Evolutionary conservation across 2,113 vertebrate species (phyloP).

Genomic region (Rhineura floridana): DNA sequence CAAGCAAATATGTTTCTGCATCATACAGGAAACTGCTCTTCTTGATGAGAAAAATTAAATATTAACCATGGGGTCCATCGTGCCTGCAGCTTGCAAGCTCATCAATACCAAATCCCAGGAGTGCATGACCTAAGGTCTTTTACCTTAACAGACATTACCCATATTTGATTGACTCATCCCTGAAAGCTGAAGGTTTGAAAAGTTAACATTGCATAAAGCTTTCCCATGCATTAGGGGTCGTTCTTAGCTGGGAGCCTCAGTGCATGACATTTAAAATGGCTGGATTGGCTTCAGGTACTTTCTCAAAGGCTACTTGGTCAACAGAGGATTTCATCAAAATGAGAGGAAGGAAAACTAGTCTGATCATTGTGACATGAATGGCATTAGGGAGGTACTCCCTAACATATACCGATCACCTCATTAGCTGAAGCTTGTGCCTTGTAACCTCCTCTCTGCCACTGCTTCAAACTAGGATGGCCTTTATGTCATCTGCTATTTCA

Average conservation of each 20-base stretch:
- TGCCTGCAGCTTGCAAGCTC: conserved; percentile 35
- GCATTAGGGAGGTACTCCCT: not conserved
- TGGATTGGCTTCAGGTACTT: not conserved
- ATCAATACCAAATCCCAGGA: conserved; percentile 25
- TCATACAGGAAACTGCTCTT: conserved; percentile 32
- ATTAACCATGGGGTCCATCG: conserved; percentile 38
- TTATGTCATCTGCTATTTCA: too few species aligned
- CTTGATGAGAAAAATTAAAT: conserved; percentile 44
- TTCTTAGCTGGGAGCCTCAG: not conserved
- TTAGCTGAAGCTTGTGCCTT: not conserved
- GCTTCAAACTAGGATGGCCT: not conserved
- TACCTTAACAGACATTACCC: conserved; percentile 11
- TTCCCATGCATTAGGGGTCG: not conserved
- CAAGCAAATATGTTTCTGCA: conserved; percentile 20
- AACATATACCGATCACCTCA: not conserved
- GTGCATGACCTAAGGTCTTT: conserved; percentile 1
- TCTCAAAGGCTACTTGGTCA: not conserved
- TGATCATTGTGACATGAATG: not conserved
- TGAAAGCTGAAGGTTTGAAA: conserved; percentile 29
- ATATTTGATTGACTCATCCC: conserved; percentile 18
- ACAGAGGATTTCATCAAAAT: not conserved
- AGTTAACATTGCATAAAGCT: conserved; percentile 14
- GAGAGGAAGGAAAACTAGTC: not conserved
- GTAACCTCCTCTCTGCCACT: not conserved
- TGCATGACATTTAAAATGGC: not conserved